Conservation (phyloP, 2,888 invertebrate genomes). For the Harpalus rufipes region DNA sequence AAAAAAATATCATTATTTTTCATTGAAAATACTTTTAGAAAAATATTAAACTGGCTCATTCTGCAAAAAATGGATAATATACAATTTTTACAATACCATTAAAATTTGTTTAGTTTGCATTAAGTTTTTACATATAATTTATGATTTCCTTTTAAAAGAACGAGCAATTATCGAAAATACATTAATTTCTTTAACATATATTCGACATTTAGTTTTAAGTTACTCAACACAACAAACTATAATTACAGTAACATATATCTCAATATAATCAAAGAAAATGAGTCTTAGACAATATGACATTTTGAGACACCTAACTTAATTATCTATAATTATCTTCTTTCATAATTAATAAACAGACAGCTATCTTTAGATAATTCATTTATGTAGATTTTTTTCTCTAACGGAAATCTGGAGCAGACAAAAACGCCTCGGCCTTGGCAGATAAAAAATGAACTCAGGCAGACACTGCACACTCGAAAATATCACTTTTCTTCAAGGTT, state of each 20-base stretch:
- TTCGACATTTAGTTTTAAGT: slow-evolving; percentile 7
- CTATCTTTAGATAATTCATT: slow-evolving; percentile 12
- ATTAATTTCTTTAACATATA: background rate
- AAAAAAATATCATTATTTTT: too few species aligned
- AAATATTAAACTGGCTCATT: too few species aligned
- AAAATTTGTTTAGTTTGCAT: background rate
- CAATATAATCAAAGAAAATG: slow-evolving; percentile 5
- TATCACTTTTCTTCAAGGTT: slow-evolving; percentile 57
- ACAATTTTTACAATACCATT: background rate
- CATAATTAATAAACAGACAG: slow-evolving; percentile 46
- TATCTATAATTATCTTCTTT: slow-evolving; percentile 33
- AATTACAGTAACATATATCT: slow-evolving; percentile 20
- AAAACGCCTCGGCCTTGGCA: slow-evolving; percentile 48
- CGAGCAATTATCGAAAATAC: background rate
- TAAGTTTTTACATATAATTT: background rate
- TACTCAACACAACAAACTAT: background rate
- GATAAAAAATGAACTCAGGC: slow-evolving; percentile 47
- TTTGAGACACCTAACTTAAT: slow-evolving; percentile 23
- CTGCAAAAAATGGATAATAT: too few species aligned
- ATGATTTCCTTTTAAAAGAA: background rate
- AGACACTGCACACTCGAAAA: slow-evolving; percentile 30
- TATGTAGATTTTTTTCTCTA: slow-evolving; percentile 15
- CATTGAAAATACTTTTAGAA: too few species aligned
- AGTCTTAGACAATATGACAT: slow-evolving; percentile 23
- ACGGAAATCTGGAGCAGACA: slow-evolving; percentile 52